These are phyloP conservation scores for Sakesphorus luctuosus DNA, from an alignment of 2,113 vertebrate genomes.

Conservation along the genomic window DNA sequence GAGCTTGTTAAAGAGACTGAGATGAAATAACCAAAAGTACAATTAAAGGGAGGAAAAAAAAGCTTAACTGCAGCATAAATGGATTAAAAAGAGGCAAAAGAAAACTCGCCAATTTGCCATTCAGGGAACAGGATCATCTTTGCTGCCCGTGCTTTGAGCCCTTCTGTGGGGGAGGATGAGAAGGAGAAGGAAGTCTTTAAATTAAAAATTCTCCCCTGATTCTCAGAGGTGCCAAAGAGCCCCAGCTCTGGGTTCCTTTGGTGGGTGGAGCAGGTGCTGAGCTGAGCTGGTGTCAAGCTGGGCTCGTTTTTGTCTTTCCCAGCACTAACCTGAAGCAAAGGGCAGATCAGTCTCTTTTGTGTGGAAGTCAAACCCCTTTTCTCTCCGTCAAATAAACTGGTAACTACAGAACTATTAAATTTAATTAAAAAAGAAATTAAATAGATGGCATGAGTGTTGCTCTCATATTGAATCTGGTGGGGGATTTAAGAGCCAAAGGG, in stretches of 20 bases:
- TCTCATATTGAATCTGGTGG: neutral
- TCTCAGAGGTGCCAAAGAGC: slow-evolving; percentile 59
- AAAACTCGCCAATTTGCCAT: slow-evolving; percentile 58
- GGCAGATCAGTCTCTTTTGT: slow-evolving; percentile 31
- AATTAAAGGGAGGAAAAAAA: slow-evolving; percentile 6
- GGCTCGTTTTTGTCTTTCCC: slow-evolving; percentile 63
- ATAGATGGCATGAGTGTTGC: neutral
- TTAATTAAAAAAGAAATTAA: neutral
- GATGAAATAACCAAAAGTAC: slow-evolving; percentile 32
- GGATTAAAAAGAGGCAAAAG: slow-evolving; percentile 29
- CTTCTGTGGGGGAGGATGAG: slow-evolving; percentile 48
- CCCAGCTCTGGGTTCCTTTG: slow-evolving; percentile 49
- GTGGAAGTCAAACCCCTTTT: slow-evolving; percentile 8
- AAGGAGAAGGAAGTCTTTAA: slow-evolving; percentile 60
- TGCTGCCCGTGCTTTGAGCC: slow-evolving; percentile 54
- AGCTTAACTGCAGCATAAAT: slow-evolving; percentile 24
- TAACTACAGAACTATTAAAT: slow-evolving; percentile 19
- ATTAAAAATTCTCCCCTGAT: slow-evolving; percentile 64
- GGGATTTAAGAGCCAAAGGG: neutral
- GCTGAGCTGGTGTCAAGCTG: slow-evolving; percentile 62
- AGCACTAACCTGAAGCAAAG: neutral
- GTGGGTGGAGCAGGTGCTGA: slow-evolving; percentile 61
- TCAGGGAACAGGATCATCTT: slow-evolving; percentile 25
- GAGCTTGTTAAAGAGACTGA: neutral
- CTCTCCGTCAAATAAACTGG: slow-evolving; percentile 18